Base-by-base conservation (phyloP, 1,140 invertebrate species). In the Thaumatotibia leucotreta region DNA sequence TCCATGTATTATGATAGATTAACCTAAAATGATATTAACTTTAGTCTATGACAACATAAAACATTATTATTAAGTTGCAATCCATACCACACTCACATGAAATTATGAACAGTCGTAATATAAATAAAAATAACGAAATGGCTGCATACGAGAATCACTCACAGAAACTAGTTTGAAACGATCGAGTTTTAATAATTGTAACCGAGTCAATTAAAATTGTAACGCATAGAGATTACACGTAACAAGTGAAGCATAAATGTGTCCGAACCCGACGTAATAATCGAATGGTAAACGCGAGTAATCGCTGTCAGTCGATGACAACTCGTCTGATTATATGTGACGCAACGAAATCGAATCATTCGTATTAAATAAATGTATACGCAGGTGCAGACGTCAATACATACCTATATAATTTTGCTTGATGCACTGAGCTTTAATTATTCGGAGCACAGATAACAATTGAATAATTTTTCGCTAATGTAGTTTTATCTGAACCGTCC, bases 231-330 rank as follows among this genome's bases (percentile, higher is more conserved):
- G 74, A 76, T 76, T 73, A 69, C 65, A 61, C 39, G 61, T 27
- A 61, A 61, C 67, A 72, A 75, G 66, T 71, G 68, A 67, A 76
- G 69, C 71, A 61, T 76, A 67, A 70, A 70, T 63, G 63, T 68
- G 61, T 63, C 24, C 32, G 63, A 54, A 63, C 61, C 22, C 65
- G 54, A 68, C 64, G 61, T 65, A 70, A 67, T 67, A 65, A 70
- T 67, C 63, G 31, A 65, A 54, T 64, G 29, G 65, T 67, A 67
- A 70, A 61, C 63, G 23, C 69, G 22, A 54, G 65, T 67, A 67
- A 70, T 64, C 65, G 23, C 69, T 22, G 63, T 62, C 50, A 62
- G 14, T 10, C 29, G 62, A 33, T 70, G 68, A 66, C 68, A 69
- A 69, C 61, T 50, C 29, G 54, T 49, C 29, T 54, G 63, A 69